Conservation (phyloP, 2,797 vertebrate genomes). For the Epinephelus awoara region DNA sequence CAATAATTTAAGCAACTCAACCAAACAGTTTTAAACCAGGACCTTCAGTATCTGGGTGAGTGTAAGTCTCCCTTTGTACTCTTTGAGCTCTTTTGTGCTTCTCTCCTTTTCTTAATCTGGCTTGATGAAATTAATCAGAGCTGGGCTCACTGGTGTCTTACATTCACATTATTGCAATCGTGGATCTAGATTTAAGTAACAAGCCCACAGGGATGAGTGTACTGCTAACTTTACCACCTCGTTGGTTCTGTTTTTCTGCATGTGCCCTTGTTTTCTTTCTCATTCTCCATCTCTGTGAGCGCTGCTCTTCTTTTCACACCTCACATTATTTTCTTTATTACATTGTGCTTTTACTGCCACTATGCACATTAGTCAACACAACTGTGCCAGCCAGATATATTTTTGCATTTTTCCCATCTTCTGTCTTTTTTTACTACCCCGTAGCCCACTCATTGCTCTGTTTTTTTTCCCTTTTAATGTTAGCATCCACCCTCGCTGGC, state of each 20-base stretch:
- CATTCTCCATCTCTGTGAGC: background rate
- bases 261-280: background rate
- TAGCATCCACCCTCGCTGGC: slow-evolving; percentile 18
- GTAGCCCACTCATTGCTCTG: slow-evolving; percentile 11
- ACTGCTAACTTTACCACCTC: background rate
- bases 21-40: background rate
- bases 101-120: background rate
- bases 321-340: slow-evolving; percentile 12
- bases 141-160: background rate
- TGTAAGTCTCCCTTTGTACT: background rate
- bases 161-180: background rate
- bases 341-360: slow-evolving; percentile 26
- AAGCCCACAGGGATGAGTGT: background rate
- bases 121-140: background rate
- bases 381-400: slow-evolving; percentile 16
- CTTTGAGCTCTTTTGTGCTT: background rate
- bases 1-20: background rate
- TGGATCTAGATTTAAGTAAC: slow-evolving; percentile 10
- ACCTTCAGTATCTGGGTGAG: background rate
- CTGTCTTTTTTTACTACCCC: background rate
- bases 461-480: background rate
- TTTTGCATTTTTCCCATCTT: background rate
- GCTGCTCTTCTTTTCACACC: background rate
- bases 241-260: slow-evolving; percentile 7
- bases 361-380: slow-evolving; percentile 1